These are phyloP conservation scores for Xanthia icteritia DNA, from an alignment of 2,888 invertebrate species.

Conservation along the genomic window DNA sequence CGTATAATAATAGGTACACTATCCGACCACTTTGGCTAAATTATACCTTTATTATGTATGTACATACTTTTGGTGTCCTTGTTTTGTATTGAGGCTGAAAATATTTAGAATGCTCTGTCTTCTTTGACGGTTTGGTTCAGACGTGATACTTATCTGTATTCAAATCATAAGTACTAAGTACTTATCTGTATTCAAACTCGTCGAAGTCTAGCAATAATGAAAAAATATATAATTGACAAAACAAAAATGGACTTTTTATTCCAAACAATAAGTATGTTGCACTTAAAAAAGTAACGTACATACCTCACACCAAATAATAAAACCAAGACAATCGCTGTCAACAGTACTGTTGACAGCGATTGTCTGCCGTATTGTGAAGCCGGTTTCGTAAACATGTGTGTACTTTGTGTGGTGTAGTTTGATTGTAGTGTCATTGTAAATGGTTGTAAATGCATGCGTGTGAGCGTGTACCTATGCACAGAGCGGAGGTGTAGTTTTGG, in stretches of 20 bases:
- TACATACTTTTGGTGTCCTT: slow-evolving; percentile 61
- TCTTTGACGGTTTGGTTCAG: slow-evolving; percentile 5
- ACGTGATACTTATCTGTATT: neutral
- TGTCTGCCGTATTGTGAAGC: too few relatives aligned
- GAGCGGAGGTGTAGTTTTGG: too few relatives aligned
- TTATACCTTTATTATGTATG: slow-evolving; percentile 64
- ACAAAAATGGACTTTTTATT: neutral
- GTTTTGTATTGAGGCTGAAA: slow-evolving; percentile 47
- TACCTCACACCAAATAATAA: too few relatives aligned
- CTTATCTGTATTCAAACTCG: neutral
- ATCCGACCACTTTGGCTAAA: slow-evolving; percentile 67
- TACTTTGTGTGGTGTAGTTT: too few relatives aligned
- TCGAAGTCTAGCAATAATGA: neutral
- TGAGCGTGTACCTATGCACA: too few relatives aligned
- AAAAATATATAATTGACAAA: neutral
- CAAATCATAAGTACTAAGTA: neutral
- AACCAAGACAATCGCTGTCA: too few relatives aligned
- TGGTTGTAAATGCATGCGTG: too few relatives aligned
- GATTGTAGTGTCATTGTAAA: too few relatives aligned
- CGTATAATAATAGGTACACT: slow-evolving; percentile 68
- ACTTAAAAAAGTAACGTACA: neutral
- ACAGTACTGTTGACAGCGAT: too few relatives aligned
- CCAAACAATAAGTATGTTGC: neutral
- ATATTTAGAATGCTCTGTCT: slow-evolving; percentile 39
- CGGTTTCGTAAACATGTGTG: too few relatives aligned